These are phyloP conservation scores for Odontesthes bonariensis DNA, from an alignment of 2,113 vertebrate species.

Conservation along the genomic window DNA sequence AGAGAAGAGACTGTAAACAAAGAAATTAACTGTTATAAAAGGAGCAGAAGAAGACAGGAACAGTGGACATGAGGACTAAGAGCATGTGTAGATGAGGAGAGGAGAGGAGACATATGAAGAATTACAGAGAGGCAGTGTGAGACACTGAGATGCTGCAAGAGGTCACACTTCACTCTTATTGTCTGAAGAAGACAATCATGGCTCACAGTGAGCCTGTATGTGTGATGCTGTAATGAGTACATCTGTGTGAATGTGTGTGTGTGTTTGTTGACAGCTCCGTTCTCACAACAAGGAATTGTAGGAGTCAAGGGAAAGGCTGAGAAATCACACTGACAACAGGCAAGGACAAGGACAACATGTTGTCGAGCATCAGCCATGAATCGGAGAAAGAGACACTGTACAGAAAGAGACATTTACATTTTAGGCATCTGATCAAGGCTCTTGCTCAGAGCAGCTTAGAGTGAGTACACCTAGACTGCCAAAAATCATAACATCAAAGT, in stretches of 20 bases:
- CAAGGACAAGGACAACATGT: constrained; percentile 44
- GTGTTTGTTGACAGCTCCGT: constrained; percentile 44
- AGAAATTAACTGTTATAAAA: constrained; percentile 33
- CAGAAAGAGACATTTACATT: constrained; percentile 36
- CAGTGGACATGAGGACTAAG: constrained; percentile 18
- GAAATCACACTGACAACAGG: constrained; percentile 24
- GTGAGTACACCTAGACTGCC: constrained; percentile 23
- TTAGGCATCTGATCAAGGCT: constrained; percentile 45
- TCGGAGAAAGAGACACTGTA: constrained; percentile 21
- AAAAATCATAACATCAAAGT: constrained; percentile 28
- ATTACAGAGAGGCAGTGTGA: constrained; percentile 60
- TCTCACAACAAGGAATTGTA: constrained; percentile 44
- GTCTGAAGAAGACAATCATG: constrained; percentile 70
- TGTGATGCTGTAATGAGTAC: constrained; percentile 63
- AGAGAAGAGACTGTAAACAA: constrained; percentile 34
- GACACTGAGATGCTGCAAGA: constrained; percentile 58
- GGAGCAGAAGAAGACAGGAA: constrained; percentile 13
- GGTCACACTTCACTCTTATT: constrained; percentile 69
- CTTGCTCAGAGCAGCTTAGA: constrained; percentile 32
- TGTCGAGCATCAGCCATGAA: constrained; percentile 34
- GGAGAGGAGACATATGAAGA: constrained; percentile 43
- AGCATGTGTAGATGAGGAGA: constrained; percentile 54
- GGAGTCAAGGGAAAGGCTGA: constrained; percentile 37
- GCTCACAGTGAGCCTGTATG: constrained; percentile 51
- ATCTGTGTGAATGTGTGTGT: constrained; percentile 50